phyloP scores from a whole-genome alignment of 2,797 vertebrate species.

The Salarias fasciatus region DNA sequence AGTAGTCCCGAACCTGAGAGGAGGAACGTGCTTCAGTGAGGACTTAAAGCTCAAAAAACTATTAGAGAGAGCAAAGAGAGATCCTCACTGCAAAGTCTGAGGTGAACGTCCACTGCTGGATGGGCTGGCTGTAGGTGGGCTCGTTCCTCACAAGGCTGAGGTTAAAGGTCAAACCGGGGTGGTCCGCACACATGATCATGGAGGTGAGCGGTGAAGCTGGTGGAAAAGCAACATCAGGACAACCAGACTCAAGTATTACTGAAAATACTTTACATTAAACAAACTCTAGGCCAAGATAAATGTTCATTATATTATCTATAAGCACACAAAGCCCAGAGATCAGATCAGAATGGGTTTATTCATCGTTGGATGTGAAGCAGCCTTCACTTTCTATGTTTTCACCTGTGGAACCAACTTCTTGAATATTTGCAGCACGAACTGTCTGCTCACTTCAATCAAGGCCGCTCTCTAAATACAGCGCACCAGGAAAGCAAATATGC shows the following conservation, averaged over 20 bases:
- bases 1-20: constrained; percentile 93
- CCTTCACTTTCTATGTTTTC: too few relatives aligned
- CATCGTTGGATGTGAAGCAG: too few relatives aligned
- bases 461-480: too few relatives aligned
- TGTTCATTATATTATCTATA: too few relatives aligned
- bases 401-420: too few relatives aligned
- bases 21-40: not conserved
- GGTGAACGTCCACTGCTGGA: constrained; percentile 94
- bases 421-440: too few relatives aligned
- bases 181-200: constrained; percentile 90
- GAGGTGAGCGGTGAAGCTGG: constrained; percentile 87
- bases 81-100: constrained; percentile 93
- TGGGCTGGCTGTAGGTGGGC: constrained; percentile 91
- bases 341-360: too few relatives aligned
- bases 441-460: too few relatives aligned
- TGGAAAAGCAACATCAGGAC: not conserved
- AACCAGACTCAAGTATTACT: not conserved
- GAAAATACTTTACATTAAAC: not conserved
- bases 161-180: constrained; percentile 91
- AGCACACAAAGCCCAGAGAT: too few relatives aligned
- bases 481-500: too few relatives aligned
- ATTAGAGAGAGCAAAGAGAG: not conserved
- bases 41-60: constrained; percentile 3
- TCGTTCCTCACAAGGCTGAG: constrained; percentile 89
- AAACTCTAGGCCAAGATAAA: too few relatives aligned